A percentile compares a stretch with the other conserved stretches of the same genome.
Evolutionary conservation across 2,888 invertebrate genomes (phyloP).

Genomic region (Teleogryllus oceanicus): DNA sequence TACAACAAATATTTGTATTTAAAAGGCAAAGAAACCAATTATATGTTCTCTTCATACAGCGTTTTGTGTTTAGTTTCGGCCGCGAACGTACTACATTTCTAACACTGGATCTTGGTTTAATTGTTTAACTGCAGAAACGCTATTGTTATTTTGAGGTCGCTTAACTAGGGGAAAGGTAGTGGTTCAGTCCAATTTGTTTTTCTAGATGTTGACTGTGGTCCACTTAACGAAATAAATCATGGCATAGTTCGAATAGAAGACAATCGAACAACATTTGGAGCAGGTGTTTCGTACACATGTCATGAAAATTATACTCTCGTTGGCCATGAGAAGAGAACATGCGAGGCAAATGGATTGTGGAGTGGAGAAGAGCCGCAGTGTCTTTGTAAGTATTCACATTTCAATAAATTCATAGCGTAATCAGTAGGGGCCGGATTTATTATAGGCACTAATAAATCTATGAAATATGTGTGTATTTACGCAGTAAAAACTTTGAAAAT

Average conservation of each 20-base stretch:
- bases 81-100: no score
- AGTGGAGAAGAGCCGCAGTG: constrained; percentile 75
- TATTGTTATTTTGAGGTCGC: not conserved
- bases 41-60: no score
- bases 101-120: no score
- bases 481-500: no score
- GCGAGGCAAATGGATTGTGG: constrained; percentile 72
- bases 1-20: no score
- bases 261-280: constrained; percentile 73
- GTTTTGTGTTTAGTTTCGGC: no score
- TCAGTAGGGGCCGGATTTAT: no score
- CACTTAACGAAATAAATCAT: constrained; percentile 62
- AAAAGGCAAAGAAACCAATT: no score
- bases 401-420: not conserved
- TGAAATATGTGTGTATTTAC: no score
- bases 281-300: constrained; percentile 72
- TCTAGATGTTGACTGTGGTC: constrained; percentile 80
- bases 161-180: not conserved
- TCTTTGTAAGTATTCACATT: constrained; percentile 54
- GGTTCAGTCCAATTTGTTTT: constrained; percentile 24
- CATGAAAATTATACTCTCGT: constrained; percentile 81
- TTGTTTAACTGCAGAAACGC: not conserved
- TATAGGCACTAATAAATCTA: no score
- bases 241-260: constrained; percentile 66
- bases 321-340: constrained; percentile 67